Evolutionary conservation across 2,113 vertebrate species (phyloP), one percentile per base, ranked within the genome.

Genomic region (Chunga burmeisteri): DNA sequence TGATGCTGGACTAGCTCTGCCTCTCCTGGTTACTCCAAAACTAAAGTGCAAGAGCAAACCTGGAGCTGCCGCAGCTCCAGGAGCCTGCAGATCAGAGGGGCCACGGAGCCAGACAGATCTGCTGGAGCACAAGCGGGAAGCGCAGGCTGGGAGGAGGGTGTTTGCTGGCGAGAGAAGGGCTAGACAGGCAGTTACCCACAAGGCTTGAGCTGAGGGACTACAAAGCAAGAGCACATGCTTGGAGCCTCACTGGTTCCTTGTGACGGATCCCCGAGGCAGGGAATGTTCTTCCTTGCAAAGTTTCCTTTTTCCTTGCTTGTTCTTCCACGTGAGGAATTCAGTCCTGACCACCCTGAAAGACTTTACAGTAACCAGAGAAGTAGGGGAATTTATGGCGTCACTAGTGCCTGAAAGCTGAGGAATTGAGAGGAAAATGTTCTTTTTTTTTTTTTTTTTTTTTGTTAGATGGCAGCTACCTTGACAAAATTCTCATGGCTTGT

Each of bases 331-430:
- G 81, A 91, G 74, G 78, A 94, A 80, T 93, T 94, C 58, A 42
- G 73, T 73, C 56, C 73, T 95, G 95, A 84, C 86, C 96, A 94
- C 91, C 81, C 84, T 80, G 84, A 90, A 96, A 91, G 70, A 40
- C 53, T 93, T 95, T 82, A 82, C 70, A 95, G 91, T 85, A 94
- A 94, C 86, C 86, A 91, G 93, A 96, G 96, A 95, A 95, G 73
- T 53, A 72, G 58, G 86, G 84, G 88, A 95, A 96, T 96, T 91
- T 91, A 77, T 73, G 87, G 89, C 62, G 6, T 91, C 65, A 84
- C 81, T 16, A 42, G 88, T 1, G 27, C 61, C 73, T 92, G 92
- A 94, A 94, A 91, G 77, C 70, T 68, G 86, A 97, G 70, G 81
- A 73, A 80, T n/a, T 46, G 58, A 87, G 83, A 87, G 70, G 70